Conservation (phyloP, 2,888 invertebrate genomes). For the Disparrhopalites patrizii region DNA sequence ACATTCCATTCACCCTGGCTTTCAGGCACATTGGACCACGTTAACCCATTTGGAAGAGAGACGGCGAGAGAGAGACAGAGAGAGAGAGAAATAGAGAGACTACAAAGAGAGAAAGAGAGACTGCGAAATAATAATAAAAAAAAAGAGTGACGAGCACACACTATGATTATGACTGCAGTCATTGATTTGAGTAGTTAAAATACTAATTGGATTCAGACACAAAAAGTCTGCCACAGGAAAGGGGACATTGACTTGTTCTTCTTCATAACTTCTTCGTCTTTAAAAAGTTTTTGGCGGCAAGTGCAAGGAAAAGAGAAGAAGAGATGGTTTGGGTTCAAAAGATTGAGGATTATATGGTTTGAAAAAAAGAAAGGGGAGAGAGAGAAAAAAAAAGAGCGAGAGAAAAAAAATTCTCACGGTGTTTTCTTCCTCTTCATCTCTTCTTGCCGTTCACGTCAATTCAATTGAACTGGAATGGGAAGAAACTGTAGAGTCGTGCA, state of each 20-base stretch:
- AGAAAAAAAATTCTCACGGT: conserved; percentile 32
- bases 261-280: too few species aligned
- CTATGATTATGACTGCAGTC: too few species aligned
- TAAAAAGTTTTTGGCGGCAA: too few species aligned
- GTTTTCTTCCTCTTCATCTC: conserved; percentile 30
- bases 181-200: conserved; percentile 27
- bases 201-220: conserved; percentile 38
- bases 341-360: too few species aligned
- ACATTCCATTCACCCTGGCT: too few species aligned
- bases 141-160: too few species aligned
- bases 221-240: conserved; percentile 34
- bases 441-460: conserved; percentile 23
- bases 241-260: conserved; percentile 43
- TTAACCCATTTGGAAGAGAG: too few species aligned
- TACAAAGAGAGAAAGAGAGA: background rate
- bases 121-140: too few species aligned
- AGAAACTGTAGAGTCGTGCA: background rate
- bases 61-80: background rate
- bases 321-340: conserved; percentile 30
- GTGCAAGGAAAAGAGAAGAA: too few species aligned
- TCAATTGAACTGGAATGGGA: conserved; percentile 23
- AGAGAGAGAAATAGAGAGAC: too few species aligned
- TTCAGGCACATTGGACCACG: too few species aligned
- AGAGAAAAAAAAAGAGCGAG: background rate
- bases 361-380: too few species aligned